phyloP scores from a whole-genome alignment of 2,797 vertebrate genomes.

The Scolopax bukidnonensis region DNA sequence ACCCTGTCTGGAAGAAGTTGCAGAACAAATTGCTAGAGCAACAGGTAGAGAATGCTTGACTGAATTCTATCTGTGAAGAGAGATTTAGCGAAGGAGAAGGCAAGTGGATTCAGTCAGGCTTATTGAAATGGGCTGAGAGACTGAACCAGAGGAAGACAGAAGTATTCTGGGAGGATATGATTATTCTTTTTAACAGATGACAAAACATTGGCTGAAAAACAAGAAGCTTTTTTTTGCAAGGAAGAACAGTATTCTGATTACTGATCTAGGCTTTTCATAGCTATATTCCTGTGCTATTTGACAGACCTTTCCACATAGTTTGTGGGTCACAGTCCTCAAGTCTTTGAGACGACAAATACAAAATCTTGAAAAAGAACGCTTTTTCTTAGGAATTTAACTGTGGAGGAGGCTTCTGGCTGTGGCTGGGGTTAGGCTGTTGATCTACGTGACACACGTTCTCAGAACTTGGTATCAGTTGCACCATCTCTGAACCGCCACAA shows the following conservation, averaged over 20 bases:
- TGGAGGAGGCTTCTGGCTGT: neutral
- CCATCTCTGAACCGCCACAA: neutral
- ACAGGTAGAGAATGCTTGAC: neutral
- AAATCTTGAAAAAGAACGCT: neutral
- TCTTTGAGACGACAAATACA: neutral
- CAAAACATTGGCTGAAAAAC: neutral
- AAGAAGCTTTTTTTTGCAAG: neutral
- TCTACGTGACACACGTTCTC: fast-evolving
- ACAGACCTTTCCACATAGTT: neutral
- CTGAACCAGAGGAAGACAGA: neutral
- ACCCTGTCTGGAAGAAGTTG: neutral
- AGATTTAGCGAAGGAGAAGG: neutral
- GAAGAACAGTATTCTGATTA: neutral
- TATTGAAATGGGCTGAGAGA: neutral
- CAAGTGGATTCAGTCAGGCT: neutral
- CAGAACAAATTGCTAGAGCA: neutral
- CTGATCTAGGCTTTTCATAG: neutral
- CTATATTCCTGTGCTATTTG: neutral
- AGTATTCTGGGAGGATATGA: fast-evolving
- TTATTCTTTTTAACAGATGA: neutral
- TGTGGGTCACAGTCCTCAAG: neutral
- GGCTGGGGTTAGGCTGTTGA: neutral
- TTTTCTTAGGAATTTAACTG: neutral
- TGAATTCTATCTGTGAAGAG: neutral
- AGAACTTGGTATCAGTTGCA: neutral